Conservation (phyloP, 2,797 vertebrate species). For the Nasua narica region DNA sequence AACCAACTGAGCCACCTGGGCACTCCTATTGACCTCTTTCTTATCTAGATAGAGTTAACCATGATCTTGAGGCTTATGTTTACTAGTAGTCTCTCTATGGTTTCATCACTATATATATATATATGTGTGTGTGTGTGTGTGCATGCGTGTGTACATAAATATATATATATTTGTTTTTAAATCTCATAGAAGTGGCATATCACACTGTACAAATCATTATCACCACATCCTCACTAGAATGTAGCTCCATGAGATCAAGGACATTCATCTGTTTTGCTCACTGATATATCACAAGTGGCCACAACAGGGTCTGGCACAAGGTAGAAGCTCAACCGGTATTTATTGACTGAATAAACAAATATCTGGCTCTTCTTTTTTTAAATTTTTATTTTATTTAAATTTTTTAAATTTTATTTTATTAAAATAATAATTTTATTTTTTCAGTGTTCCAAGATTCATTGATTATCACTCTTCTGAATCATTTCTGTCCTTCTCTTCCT, state of each 20-base stretch:
- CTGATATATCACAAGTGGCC: background rate
- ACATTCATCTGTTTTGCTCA: background rate
- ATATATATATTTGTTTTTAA: background rate
- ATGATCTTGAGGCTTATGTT: background rate
- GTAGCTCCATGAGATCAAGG: background rate
- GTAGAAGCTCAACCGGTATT: background rate
- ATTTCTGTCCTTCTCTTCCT: background rate
- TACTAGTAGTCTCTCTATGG: background rate
- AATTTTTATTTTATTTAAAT: no score
- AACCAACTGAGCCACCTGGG: no score
- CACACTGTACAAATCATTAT: background rate
- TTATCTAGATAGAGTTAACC: background rate
- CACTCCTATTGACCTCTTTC: background rate
- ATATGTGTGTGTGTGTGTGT: no score
- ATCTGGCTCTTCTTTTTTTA: background rate
- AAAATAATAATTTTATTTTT: no score
- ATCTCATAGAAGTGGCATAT: background rate
- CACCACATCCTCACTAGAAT: background rate
- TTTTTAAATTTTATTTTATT: no score
- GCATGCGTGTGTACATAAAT: no score
- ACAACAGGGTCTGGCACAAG: background rate
- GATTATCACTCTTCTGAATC: background rate
- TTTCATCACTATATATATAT: background rate
- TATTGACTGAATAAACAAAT: background rate
- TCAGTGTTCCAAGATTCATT: no score